Base-by-base conservation (phyloP, 1,140 invertebrate species). In the Vanessa atalanta region DNA sequence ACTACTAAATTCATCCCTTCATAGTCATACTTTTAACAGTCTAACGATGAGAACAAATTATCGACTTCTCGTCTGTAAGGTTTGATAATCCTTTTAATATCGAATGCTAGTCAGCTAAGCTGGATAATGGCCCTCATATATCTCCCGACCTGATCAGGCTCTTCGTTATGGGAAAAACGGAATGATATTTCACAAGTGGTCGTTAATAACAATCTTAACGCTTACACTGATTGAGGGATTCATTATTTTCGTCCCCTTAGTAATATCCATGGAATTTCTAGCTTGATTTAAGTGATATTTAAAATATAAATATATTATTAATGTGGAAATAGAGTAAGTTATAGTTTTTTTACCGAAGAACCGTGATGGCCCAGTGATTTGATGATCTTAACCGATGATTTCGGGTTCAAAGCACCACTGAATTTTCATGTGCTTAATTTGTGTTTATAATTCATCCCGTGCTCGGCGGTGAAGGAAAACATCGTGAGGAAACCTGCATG, bases 141-240 rank as follows among this genome's bases (percentile, higher is more conserved):
- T 68, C 48, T 57, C 65, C 47, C 65, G 50, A 15, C 47, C 14
- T 55, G 65, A 55, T 68, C 51, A 51, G 16, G 51, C 31, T 57
- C 65, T 68, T 55, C 57, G 57, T 61, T 57, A 31, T 37, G 51
- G 51, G 65, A 31, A 55, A 55, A 68, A 65, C 31, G 53, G 53
- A 26, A 53, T 51, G 65, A 57, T 68, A 68, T 68, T 68, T 47
- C 65, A 68, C 26, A 55, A 68, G 65, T 51, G 65, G 16, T 68
- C 65, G 65, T 68, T 68, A 68, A 68, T 68, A 68, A 68, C 65
- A 68, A 68, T 68, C 65, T 55, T 26, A 55, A 26, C 23, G 65
- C 20, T 37, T 61, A 20, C n/a, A 55, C 23, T 57, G 65, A 68
- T 68, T 68, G 51, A 55, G 31, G 31, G 20, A 37, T 55, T 68